These are phyloP conservation scores for Apostichopus leukothele DNA, from an alignment of 53 echinoderm and acorn worm species.

Conservation along the genomic window DNA sequence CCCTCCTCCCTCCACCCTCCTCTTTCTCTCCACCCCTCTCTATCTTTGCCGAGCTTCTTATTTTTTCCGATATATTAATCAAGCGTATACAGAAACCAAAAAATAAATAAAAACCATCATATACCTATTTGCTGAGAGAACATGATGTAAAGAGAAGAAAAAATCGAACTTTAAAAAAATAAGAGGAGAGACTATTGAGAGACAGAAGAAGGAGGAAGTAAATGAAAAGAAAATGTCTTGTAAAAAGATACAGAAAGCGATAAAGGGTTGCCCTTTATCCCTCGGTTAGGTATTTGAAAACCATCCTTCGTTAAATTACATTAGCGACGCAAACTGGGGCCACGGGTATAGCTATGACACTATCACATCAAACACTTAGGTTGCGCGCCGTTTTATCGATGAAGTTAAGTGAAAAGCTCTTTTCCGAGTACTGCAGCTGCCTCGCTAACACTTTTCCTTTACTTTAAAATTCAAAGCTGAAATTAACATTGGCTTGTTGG, in stretches of 20 bases:
- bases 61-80: no score
- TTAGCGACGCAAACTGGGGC: conserved; percentile 41
- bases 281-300: background rate
- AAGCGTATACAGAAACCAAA: no score
- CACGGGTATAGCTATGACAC: conserved; percentile 20
- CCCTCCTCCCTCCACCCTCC: no score
- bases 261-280: conserved; percentile 12
- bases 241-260: background rate
- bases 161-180: background rate
- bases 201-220: background rate
- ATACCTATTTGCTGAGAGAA: background rate
- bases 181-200: background rate
- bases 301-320: conserved; percentile 37
- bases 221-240: conserved; percentile 1
- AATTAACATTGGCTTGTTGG: conserved; percentile 29
- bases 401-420: conserved; percentile 41
- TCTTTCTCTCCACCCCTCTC: no score
- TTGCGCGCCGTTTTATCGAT: conserved; percentile 26
- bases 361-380: conserved; percentile 27
- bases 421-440: conserved; percentile 36
- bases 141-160: background rate
- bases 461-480: conserved; percentile 37
- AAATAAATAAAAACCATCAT: no score
- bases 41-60: no score
- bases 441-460: conserved; percentile 22